Evolutionary conservation across 2,888 invertebrate species (phyloP).

Genomic region (Andrena flavipes): DNA sequence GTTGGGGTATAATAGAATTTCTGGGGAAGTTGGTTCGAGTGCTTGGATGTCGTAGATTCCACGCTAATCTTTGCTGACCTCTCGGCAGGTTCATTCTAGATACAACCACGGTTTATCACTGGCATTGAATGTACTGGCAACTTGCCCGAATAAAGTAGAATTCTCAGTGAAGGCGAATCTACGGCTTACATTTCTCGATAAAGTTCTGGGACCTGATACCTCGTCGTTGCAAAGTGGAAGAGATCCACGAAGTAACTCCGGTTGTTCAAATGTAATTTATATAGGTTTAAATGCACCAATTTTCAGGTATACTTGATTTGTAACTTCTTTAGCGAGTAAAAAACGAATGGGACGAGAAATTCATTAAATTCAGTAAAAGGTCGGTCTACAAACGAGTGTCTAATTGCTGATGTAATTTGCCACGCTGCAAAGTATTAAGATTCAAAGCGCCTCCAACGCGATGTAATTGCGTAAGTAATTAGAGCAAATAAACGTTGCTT

Average conservation of each 20-base stretch:
- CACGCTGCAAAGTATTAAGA: conserved; percentile 29
- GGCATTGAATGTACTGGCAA: too few species aligned
- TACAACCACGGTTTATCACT: background rate
- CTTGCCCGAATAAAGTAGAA: too few species aligned
- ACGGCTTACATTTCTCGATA: too few species aligned
- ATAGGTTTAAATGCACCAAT: too few species aligned
- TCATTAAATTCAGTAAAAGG: background rate
- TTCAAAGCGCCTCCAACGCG: conserved; percentile 29
- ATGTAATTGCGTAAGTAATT: conserved; percentile 50
- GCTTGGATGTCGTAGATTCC: too few species aligned
- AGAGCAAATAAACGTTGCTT: conserved; percentile 47
- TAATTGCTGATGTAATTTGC: conserved; percentile 42
- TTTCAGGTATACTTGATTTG: background rate
- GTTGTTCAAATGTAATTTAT: too few species aligned
- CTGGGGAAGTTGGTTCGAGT: too few species aligned
- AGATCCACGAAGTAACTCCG: too few species aligned
- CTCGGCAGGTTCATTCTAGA: background rate
- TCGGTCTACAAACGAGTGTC: conserved; percentile 15
- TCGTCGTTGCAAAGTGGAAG: too few species aligned
- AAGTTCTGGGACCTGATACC: too few species aligned
- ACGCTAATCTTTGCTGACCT: background rate
- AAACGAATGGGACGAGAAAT: background rate
- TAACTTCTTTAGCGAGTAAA: background rate
- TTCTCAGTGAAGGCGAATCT: too few species aligned
- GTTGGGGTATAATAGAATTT: background rate